Conservation (phyloP, 2,113 vertebrate species). For the Panurus biarmicus region DNA sequence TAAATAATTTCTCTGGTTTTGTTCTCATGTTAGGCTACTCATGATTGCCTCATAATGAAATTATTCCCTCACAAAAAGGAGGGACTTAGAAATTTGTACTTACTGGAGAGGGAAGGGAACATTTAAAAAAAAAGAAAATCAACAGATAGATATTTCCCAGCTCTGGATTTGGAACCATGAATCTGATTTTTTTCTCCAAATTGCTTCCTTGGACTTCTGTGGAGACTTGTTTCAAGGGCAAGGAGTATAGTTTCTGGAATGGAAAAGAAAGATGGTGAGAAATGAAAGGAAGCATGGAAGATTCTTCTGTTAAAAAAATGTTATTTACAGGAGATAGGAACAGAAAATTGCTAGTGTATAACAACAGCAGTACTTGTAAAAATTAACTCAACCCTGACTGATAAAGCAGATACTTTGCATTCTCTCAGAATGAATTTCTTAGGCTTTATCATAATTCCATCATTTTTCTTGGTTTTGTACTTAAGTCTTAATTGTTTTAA, state of each 20-base stretch:
- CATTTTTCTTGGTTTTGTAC: background rate
- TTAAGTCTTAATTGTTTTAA: background rate
- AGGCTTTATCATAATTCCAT: background rate
- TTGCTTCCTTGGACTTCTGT: background rate
- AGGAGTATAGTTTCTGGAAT: background rate
- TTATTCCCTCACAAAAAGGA: background rate
- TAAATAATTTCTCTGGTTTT: background rate
- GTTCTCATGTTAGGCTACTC: background rate
- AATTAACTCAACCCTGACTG: background rate
- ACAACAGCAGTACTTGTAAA: background rate
- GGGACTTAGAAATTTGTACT: background rate
- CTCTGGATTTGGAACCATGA: background rate
- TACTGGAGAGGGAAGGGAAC: background rate
- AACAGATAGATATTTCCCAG: background rate
- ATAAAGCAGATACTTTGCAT: background rate
- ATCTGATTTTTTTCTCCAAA: background rate
- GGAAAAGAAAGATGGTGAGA: background rate
- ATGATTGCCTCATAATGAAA: background rate
- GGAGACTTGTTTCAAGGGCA: background rate
- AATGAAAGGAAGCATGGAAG: background rate
- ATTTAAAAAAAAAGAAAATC: background rate
- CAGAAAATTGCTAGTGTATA: background rate
- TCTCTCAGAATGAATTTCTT: background rate
- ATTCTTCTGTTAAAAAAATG: background rate
- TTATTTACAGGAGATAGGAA: background rate